Base-by-base conservation (phyloP, 1,140 invertebrate species). In the Centruroides sculpturatus region DNA sequence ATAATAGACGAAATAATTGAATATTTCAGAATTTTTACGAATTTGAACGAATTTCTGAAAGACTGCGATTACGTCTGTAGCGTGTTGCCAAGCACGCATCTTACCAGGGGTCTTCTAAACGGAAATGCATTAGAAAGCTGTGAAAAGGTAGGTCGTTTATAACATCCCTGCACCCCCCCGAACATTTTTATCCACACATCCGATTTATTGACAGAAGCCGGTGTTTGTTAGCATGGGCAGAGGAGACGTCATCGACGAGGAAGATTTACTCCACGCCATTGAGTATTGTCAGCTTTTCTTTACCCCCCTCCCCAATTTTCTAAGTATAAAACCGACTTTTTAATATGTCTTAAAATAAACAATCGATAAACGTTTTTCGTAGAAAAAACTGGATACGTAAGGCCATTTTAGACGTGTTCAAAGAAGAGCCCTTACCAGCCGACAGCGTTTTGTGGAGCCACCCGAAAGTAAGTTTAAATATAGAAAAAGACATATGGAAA, bases 391-490 rank as follows among this genome's bases (percentile, higher is more conserved):
- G 78, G 78, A 71, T 83, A 47, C 73, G 74, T 2, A 77, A 72
- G 49, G 81, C 80, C 48, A 76, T 82, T 66, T 68, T 83, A 34
- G 81, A 83, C 72, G 81, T 83, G 47, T 81, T 80, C 71, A 68
- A 75, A 55, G 64, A 67, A 56, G 81, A 83, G 70, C 82, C 82
- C 41, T 69, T 83, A 52, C 70, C 75, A n/a, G 36, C 67, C 35
- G 64, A 68, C 2, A 81, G 76, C 71, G 68, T 71, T 50, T 69
- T 83, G 41, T 83, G 81, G 81, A 69, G 60, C 50, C 69, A 76
- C 57, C 74, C 76, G 63, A 68, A 79, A 71, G 77, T 64, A 36
- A 47, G 35, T 41, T 41, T 41, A 8, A 41, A 41, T 41, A 8
- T 41, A 8, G 41, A 6, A 41, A 41, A 41, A 1, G 23, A 23